Base-by-base conservation (phyloP, 1,140 invertebrate genomes). In the Drusus annulatus region DNA sequence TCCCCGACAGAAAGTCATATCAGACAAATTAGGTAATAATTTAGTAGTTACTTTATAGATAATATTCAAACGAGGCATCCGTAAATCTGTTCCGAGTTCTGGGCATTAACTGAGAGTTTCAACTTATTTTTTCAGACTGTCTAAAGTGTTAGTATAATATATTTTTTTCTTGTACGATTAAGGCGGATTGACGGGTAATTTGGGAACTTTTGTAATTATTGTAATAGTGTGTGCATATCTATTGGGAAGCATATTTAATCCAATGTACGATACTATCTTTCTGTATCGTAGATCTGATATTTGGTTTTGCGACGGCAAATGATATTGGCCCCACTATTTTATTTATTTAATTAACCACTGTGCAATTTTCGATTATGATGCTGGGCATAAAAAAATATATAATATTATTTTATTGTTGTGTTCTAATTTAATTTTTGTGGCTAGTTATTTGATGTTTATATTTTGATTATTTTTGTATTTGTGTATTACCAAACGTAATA, bases 121-220 rank as follows among this genome's bases (percentile, higher is more conserved):
- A 45, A 45, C 10, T 10, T 45, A 45, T 45, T 45, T 45, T 8
- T 45, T 45, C 36, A 8, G 23, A 76, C 28, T 54, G n/a, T 75
- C 28, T 52, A 75, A n/a, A 28, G n/a, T 21, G 36, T 65, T 65
- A 7, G n/a, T 65, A 50, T 77, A 78, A 78, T 45, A 58, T 69
- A 73, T 71, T 51, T 79, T 79, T 73, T 69, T 78, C 16, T 68
- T 79, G 56, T 58, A 78, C 63, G 13, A 51, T 73, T 23, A 79
- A 73, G 68, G 68, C 68, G 78, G 68, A 73, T 60, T 71, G 78
- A 79, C 78, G 78, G 78, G 78, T 79, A 79, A 77, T 28, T 28
- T 73, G 68, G 65, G 78, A 79, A 69, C 69, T 74, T 25, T 74
- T 74, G 23, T 74, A 74, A 28, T 74, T 54, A 56, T 74, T 23